Percentiles rank a stretch among this genome's conserved stretches.
phyloP scores from a whole-genome alignment of 2,888 invertebrate genomes.

The Iphiclides podalirius region DNA sequence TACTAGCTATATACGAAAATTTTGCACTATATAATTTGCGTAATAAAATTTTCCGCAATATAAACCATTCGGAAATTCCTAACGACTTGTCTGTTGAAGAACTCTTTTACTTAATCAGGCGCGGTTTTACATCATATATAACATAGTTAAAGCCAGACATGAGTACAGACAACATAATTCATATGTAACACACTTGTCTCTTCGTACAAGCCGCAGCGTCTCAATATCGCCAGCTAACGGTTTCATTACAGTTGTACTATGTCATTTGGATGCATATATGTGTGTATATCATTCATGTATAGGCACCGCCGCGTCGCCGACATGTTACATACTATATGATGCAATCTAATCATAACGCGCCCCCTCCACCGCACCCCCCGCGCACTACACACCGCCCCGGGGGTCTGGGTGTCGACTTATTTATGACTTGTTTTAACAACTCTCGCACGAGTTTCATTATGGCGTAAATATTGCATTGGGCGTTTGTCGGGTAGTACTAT shows the following conservation, averaged over 20 bases:
- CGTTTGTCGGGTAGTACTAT: not conserved
- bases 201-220: slow-evolving; percentile 15
- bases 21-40: no score
- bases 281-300: not conserved
- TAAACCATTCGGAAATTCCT: no score
- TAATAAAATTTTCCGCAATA: no score
- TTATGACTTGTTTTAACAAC: slow-evolving; percentile 24
- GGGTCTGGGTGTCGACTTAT: slow-evolving; percentile 15
- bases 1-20: no score
- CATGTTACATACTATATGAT: slow-evolving; percentile 21
- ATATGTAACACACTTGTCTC: slow-evolving; percentile 8
- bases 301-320: slow-evolving; percentile 7
- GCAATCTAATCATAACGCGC: slow-evolving; percentile 22
- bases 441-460: slow-evolving; percentile 20
- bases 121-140: no score
- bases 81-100: no score
- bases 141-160: not conserved
- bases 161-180: not conserved
- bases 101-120: no score
- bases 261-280: not conserved
- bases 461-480: slow-evolving; percentile 13
- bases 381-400: not conserved
- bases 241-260: slow-evolving; percentile 17
- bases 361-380: slow-evolving; percentile 1
- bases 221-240: slow-evolving; percentile 21